A percentile compares a stretch with the other conserved stretches of the same genome.
These are phyloP conservation scores for Reticulitermes speratus DNA, from an alignment of 1,140 invertebrate genomes.

Conservation along the genomic window DNA sequence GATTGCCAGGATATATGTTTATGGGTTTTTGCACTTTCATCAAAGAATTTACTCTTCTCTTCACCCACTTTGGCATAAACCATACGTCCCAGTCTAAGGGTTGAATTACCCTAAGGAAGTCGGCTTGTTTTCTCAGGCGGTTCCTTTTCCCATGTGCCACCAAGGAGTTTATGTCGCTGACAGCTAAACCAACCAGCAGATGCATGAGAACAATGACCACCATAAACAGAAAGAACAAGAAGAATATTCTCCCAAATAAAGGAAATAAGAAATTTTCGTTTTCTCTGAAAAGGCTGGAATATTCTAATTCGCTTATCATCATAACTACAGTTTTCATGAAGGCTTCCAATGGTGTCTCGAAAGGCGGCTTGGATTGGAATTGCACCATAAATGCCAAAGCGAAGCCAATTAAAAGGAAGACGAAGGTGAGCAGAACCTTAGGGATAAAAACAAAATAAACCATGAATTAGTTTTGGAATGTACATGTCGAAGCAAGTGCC, in stretches of 20 bases:
- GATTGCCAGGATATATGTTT: neutral
- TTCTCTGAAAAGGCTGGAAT: conserved; percentile 49
- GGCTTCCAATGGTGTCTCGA: conserved; percentile 48
- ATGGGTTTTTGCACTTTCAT: neutral
- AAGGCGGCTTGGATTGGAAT: conserved; percentile 49
- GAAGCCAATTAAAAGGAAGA: conserved; percentile 57
- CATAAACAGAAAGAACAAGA: conserved; percentile 59
- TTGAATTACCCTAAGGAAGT: conserved; percentile 23
- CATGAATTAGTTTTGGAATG: too few species aligned
- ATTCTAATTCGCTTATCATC: conserved; percentile 61
- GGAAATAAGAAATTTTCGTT: conserved; percentile 41
- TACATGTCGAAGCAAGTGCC: too few species aligned
- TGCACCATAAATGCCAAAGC: conserved; percentile 55
- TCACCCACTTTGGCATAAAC: neutral
- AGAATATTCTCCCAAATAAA: conserved; percentile 51
- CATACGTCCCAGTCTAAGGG: neutral
- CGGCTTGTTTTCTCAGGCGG: conserved; percentile 25
- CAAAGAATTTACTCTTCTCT: neutral
- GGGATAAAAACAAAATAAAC: too few species aligned
- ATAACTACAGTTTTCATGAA: conserved; percentile 56
- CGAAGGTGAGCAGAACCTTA: conserved; percentile 52
- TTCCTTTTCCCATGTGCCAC: conserved; percentile 51
- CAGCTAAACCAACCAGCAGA: conserved; percentile 61
- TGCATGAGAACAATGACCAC: conserved; percentile 65
- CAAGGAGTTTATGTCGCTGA: conserved; percentile 61